Conservation (phyloP, 2,797 vertebrate genomes). For the Pipistrellus pygmaeus region DNA sequence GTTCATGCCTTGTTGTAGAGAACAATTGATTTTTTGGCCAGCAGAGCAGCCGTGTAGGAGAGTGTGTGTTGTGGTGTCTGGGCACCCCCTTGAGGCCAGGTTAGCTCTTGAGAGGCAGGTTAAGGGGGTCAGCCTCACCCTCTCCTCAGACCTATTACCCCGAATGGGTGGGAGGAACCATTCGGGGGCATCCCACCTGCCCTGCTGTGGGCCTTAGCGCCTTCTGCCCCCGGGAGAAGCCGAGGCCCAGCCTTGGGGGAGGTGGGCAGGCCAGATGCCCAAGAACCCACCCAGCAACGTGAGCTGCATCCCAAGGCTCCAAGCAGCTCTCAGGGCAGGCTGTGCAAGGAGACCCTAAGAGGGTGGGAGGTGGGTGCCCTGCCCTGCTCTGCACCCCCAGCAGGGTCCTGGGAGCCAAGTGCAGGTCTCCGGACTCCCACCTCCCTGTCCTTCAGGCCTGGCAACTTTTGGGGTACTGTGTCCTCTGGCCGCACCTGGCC, state of each 20-base stretch:
- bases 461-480: not conserved
- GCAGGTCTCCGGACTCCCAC: not conserved
- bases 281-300: not conserved
- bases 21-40: conserved; percentile 78
- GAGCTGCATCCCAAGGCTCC: no score
- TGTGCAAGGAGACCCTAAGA: not conserved
- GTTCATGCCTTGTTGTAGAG: conserved; percentile 39
- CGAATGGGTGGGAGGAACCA: not conserved
- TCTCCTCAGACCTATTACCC: not conserved
- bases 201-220: not conserved
- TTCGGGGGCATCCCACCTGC: not conserved
- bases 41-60: conserved; percentile 52
- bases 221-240: not conserved
- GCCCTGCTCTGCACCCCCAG: not conserved
- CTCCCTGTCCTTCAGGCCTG: not conserved
- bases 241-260: not conserved
- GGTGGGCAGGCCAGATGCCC: not conserved
- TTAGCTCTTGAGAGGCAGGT: not conserved
- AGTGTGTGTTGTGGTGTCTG: conserved; percentile 15
- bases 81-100: fast-evolving
- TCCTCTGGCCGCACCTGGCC: not conserved
- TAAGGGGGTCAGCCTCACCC: no score
- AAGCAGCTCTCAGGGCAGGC: not conserved
- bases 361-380: not conserved
- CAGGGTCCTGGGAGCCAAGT: not conserved